Conservation (phyloP, 2,888 invertebrate genomes). For the Xylophagus ater region DNA sequence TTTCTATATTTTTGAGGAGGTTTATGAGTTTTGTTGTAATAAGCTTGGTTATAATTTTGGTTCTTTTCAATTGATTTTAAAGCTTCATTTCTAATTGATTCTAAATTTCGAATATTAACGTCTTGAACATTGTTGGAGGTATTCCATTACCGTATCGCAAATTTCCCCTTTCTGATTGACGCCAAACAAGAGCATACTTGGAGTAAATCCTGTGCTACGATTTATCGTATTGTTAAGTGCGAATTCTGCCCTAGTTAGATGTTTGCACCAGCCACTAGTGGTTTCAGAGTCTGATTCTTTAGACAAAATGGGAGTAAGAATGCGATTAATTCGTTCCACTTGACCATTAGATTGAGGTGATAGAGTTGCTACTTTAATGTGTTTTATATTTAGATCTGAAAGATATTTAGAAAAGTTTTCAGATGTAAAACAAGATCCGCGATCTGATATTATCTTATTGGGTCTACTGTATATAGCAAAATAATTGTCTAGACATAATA, state of each 20-base stretch:
- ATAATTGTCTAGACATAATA: background rate
- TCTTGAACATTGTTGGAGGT: constrained; percentile 4
- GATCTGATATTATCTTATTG: constrained; percentile 9
- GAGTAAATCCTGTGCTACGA: constrained; percentile 22
- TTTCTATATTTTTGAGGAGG: background rate
- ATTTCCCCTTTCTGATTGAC: constrained; percentile 20
- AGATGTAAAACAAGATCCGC: constrained; percentile 11
- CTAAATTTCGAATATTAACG: background rate
- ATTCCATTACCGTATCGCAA: constrained; percentile 18
- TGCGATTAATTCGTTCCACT: constrained; percentile 9
- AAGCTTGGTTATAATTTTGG: background rate
- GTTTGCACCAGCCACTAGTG: constrained; percentile 9
- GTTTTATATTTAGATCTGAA: constrained; percentile 7
- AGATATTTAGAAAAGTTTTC: constrained; percentile 8
- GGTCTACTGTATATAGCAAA: constrained; percentile 1
- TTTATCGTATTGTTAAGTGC: constrained; percentile 23
- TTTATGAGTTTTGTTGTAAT: background rate
- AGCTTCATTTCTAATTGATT: background rate
- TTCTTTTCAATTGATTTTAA: background rate
- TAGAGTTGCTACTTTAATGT: constrained; percentile 12
- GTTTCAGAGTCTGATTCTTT: constrained; percentile 9
- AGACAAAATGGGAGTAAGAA: constrained; percentile 6
- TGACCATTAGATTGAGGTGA: constrained; percentile 12
- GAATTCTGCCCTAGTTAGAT: constrained; percentile 19
- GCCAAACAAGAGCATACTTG: constrained; percentile 23